phyloP scores from a whole-genome alignment of 2,888 invertebrate species.

The Hedychridium roseum region DNA sequence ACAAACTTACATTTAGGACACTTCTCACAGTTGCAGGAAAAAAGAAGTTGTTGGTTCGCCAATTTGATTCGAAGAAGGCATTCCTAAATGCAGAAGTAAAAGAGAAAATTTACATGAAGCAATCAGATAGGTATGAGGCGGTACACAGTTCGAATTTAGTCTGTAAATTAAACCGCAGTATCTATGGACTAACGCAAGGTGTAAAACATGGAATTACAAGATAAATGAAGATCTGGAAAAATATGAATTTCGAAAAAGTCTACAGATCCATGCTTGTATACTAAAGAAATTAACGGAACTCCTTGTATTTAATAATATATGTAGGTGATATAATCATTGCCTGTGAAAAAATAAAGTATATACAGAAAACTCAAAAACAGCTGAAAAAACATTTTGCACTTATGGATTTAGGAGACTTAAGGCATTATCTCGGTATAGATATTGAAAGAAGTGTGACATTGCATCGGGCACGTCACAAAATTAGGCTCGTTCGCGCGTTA shows the following conservation, averaged over 20 bases:
- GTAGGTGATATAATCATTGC: slow-evolving; percentile 26
- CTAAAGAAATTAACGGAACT: slow-evolving; percentile 4
- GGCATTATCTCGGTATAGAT: slow-evolving; percentile 28
- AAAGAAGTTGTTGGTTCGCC: slow-evolving; percentile 21
- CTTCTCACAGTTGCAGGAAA: slow-evolving; percentile 27
- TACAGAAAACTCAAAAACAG: slow-evolving; percentile 9
- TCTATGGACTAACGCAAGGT: slow-evolving; percentile 47
- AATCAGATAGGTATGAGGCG: slow-evolving; percentile 24
- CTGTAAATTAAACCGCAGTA: slow-evolving; percentile 25
- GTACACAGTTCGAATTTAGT: slow-evolving; percentile 20
- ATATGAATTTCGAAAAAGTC: slow-evolving; percentile 24
- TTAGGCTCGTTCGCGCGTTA: too few relatives aligned
- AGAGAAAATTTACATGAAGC: slow-evolving; percentile 32
- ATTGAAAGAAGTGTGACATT: too few relatives aligned
- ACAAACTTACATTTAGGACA: slow-evolving; percentile 22
- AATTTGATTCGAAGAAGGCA: slow-evolving; percentile 36
- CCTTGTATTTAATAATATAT: slow-evolving; percentile 20
- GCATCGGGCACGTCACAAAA: too few relatives aligned
- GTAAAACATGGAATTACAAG: slow-evolving; percentile 37
- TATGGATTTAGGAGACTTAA: slow-evolving; percentile 23
- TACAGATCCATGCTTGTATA: slow-evolving; percentile 36
- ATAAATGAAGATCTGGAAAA: slow-evolving; percentile 24
- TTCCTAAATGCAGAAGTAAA: slow-evolving; percentile 35
- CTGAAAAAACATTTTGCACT: slow-evolving; percentile 24
- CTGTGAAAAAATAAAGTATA: slow-evolving; percentile 6